Evolutionary conservation across 2,888 invertebrate species (phyloP), one percentile per base, ranked within the genome.

Genomic region (Trimorus sp.): DNA sequence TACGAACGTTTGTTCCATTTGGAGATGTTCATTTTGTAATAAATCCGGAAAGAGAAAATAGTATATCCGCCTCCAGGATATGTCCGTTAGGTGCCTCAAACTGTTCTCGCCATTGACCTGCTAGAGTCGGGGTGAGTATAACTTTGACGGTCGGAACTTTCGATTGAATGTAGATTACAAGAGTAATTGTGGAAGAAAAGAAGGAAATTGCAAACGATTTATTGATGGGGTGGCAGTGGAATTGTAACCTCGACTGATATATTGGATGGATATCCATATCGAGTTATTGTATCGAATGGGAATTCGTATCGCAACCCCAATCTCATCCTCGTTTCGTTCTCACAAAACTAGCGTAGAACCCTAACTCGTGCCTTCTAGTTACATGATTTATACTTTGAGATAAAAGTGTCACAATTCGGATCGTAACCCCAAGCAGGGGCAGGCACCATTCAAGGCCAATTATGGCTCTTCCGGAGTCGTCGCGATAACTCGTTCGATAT

Each of bases 371-470:
- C 49, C 36, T 60, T 56, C 37, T 58, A 49, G 58, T 63, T 63
- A 48, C 73, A 58, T 65, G 74, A 74, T 74, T 74, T 74, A 63
- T 63, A 73, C 26, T 73, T 38, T 37, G n/a, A 73, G 73, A 73
- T 73, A 73, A 73, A 63, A 56, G n/a, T 63, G 73, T 73, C 73
- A 54, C 73, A 63, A 63, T 63, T 48, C 36, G 40, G 63, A 73
- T 73, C 56, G 40, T 59, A 48, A 38, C 58, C 38, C 15, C 26
- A 36, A 36, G 14, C 49, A 45, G 56, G 45, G 58, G 36, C 37
- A 58, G 63, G 15, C 49, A 58, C 65, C 74, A 65, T 65, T 74
- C 45, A 26, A 42, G 65, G 40, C 58, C 65, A 65, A 74, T 74
- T 74, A 74, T 51, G 65, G 40, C 49, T 59, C 60, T 51, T 36